Percentiles rank a stretch among this genome's conserved stretches.
Conservation (phyloP, 2,888 invertebrate genomes). For the Cheilosia vernalis region DNA sequence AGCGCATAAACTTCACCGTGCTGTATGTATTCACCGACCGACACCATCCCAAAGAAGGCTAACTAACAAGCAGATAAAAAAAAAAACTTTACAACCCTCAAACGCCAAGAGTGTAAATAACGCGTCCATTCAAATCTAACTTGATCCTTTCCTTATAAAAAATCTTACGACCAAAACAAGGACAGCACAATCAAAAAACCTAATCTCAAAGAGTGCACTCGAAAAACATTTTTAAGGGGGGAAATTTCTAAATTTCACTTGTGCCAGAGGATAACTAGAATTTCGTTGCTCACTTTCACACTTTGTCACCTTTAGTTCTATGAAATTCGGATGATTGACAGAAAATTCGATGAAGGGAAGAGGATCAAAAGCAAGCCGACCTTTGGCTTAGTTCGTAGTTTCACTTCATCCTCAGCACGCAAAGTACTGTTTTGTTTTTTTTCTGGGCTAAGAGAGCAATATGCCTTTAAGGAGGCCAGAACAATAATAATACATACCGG, state of each 20-base stretch:
- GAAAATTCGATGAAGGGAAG: neutral
- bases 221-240: neutral
- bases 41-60: too few species aligned
- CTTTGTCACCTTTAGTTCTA: slow-evolving; percentile 29
- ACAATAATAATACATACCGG: slow-evolving; percentile 6
- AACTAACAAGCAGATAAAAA: neutral
- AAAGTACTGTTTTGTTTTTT: slow-evolving; percentile 8
- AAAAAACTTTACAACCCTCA: slow-evolving; percentile 1
- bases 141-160: slow-evolving; percentile 42
- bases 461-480: slow-evolving; percentile 14
- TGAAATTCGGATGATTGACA: slow-evolving; percentile 17
- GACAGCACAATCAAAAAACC: slow-evolving; percentile 48
- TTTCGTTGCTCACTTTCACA: slow-evolving; percentile 33
- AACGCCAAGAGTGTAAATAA: slow-evolving; percentile 18
- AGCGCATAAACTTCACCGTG: slow-evolving; percentile 21
- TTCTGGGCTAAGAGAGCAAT: neutral
- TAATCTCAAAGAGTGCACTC: slow-evolving; percentile 43
- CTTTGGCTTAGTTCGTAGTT: neutral
- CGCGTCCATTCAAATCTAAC: slow-evolving; percentile 21
- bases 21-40: neutral
- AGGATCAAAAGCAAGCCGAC: neutral
- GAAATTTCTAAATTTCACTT: neutral
- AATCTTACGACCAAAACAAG: neutral
- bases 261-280: neutral
- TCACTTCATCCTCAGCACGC: slow-evolving; percentile 31